Conservation (phyloP, 2,113 vertebrate genomes). For the Spilogale gracilis region DNA sequence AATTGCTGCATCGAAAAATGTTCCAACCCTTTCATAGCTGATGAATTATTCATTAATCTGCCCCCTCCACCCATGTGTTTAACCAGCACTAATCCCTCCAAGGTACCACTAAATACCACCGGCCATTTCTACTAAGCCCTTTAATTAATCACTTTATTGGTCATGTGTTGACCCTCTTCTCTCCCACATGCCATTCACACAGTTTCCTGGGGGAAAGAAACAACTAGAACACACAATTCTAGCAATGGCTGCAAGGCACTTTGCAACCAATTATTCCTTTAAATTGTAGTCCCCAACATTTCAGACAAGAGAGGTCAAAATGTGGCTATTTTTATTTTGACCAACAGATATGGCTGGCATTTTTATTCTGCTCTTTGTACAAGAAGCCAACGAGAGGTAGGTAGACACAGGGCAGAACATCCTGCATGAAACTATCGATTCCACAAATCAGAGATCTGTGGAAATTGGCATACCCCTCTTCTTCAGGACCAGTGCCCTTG, state of each 20-base stretch:
- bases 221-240: not conserved
- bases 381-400: not conserved
- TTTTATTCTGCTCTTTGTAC: not conserved
- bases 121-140: conserved; percentile 53
- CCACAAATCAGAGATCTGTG: not conserved
- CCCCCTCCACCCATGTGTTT: conserved; percentile 38
- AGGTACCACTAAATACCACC: conserved; percentile 62
- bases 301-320: conserved; percentile 50
- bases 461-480: not conserved
- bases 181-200: not conserved
- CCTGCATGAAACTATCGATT: not conserved
- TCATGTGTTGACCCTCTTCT: conserved; percentile 50
- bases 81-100: conserved; percentile 66
- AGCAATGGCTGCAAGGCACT: not conserved
- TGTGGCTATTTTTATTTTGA: conserved; percentile 33
- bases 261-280: conserved; percentile 39
- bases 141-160: conserved; percentile 69
- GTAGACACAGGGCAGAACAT: not conserved
- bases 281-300: conserved; percentile 15
- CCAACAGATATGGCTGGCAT: not conserved
- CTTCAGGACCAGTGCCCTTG: no score
- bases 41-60: conserved; percentile 67
- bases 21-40: not conserved
- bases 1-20: conserved; percentile 66
- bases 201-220: conserved; percentile 52